Evolutionary conservation across 2,113 vertebrate species (phyloP).

Genomic region (Genyomyrus donnyi): DNA sequence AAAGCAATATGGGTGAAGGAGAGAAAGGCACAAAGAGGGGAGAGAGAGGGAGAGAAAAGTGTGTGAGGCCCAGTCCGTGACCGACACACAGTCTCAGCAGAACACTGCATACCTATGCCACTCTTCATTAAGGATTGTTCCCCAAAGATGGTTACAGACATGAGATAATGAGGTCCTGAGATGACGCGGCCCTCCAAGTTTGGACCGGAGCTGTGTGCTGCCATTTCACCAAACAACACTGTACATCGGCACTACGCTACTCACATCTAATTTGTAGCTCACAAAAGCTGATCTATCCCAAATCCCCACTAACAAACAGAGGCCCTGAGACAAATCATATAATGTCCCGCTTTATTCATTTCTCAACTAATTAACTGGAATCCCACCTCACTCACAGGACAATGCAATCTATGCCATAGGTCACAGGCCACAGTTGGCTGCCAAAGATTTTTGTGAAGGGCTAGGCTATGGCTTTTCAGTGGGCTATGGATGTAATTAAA

Average conservation of each 20-base stretch:
- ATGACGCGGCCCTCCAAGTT: conserved; percentile 68
- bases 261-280: conserved; percentile 81
- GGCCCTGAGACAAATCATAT: conserved; percentile 73
- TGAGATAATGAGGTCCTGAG: conserved; percentile 80
- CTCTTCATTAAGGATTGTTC: conserved; percentile 63
- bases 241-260: conserved; percentile 77
- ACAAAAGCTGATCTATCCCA: conserved; percentile 87
- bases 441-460: conserved; percentile 70
- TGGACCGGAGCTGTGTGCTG: conserved; percentile 79
- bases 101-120: conserved; percentile 60
- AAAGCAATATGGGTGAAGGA: neutral
- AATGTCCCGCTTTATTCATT: conserved; percentile 79
- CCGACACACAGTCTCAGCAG: conserved; percentile 19
- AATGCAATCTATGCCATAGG: conserved; percentile 78
- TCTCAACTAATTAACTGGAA: conserved; percentile 95
- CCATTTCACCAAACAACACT: conserved; percentile 77
- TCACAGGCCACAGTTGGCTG: conserved; percentile 66
- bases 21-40: conserved; percentile 6
- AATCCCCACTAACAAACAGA: conserved; percentile 79
- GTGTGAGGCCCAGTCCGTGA: conserved; percentile 31
- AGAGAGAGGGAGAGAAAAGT: conserved; percentile 16
- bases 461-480: conserved; percentile 58
- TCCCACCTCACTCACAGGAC: conserved; percentile 70
- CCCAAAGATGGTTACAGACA: conserved; percentile 70
- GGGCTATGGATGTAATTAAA: conserved; percentile 83